Base-by-base conservation (phyloP, 2,113 vertebrate genomes). In the Sarotherodon lohbergeri region DNA sequence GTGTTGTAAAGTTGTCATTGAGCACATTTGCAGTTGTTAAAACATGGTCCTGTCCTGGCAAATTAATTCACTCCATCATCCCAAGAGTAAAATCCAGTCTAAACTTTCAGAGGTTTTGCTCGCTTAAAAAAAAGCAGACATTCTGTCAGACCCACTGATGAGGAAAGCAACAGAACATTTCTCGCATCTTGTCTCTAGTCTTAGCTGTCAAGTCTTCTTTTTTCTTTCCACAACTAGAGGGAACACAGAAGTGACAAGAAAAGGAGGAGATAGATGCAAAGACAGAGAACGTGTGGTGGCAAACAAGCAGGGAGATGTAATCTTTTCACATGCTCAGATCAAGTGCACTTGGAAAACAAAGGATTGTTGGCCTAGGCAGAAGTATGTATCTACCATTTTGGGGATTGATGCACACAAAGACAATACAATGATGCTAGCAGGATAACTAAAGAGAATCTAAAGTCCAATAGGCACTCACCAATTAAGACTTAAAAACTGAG, bases 1-100 rank as follows among this genome's bases (percentile, higher is more conserved):
- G 57, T 86, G 76, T 90, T 93, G 91, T 80, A 93, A 93, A 94
- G 92, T 85, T 93, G 71, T 87, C 57, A 89, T 81, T 92, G 92
- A 96, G 89, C 50, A 78, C 85, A 91, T 89, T 95, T 94, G 88
- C 93, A 95, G 93, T 95, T 96, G 93, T 94, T 95, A 89, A 94
- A 96, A 93, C 92, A 92, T 1, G 66, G 73, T 50, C 46, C 7
- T 59, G 79, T 90, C 92, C 86, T 89, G 91, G 89, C 90, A 90
- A 90, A 95, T 92, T 54, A 93, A 94, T 93, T 89, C 89, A 48
- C 93, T 88, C 90, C 92, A 88, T 93, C 87, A 84, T 94, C 91
- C 88, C 88, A 14, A 5, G 87, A 88, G 85, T 81, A 83, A 82
- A 93, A 88, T 86, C 82, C 48, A 34, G 61, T 80, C 87, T 93